Evolutionary conservation across 2,113 vertebrate genomes (phyloP), one percentile per base, ranked within the genome.

Genomic region (Opisthocomus hoazin): DNA sequence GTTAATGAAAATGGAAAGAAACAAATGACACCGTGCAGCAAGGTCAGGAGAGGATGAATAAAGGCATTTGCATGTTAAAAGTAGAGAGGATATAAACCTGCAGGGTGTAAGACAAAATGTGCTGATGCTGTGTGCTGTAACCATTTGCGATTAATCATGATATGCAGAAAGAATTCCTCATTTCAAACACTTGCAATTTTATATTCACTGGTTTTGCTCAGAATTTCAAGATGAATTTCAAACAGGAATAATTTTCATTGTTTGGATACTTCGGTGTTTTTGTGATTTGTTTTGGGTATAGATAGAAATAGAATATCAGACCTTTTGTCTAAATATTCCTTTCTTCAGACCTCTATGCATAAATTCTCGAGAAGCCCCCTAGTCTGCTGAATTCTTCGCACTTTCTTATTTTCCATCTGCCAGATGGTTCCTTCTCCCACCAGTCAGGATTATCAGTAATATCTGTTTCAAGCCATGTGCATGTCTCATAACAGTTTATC

Each of bases 391-490:
- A 87, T 90, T 94, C 85, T 95, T 96, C 79, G 80, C 90, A 81
- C 68, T 68, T 86, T 85, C 82, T 75, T 90, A 32, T 81, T 95
- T 95, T 94, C 76, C 64, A 81, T 84, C 86, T 96, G 90, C 75
- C 95, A 96, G 90, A 95, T 95, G 94, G 90, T 68, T 90, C 64
- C 82, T 96, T 89, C 88, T 94, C 84, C 85, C 90, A 96, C 93
- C 39, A 95, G 92, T 90, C 86, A 84, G 85, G 76, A 92, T 92
- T 95, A 97, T 93, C 90, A 94, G 90, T 81, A 94, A 88, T 86
- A 92, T 89, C 61, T 93, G 76, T 94, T 95, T 48, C 73, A 86
- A 90, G 68, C 79, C n/a, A 43, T 84, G 92, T 93, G 68, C 26
- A 19, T 64, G 46, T 75, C 71, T 94, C 71, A 29, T 77, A 92